Evolutionary conservation across 1,140 invertebrate genomes (phyloP).

Genomic region (Meloidogyne floridensis): DNA sequence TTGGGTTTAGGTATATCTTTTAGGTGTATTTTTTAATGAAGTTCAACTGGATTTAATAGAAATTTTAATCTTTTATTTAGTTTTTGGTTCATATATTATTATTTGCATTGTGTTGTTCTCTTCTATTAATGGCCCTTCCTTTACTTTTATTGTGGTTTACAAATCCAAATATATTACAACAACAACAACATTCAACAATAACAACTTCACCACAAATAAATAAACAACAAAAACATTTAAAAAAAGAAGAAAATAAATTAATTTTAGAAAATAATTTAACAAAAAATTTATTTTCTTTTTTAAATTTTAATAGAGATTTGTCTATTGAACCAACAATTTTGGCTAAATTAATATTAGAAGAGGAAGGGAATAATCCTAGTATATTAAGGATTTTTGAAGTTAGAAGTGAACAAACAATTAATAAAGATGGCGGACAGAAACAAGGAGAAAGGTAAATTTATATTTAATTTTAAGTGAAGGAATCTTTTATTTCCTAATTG

Average conservation of each 20-base stretch:
- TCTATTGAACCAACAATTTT: constrained; percentile 1
- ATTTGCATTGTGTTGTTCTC: neutral
- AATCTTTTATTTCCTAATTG: too few species aligned
- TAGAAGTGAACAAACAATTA: constrained; percentile 3
- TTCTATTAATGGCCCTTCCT: neutral
- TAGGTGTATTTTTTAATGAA: too few species aligned
- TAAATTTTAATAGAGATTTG: constrained; percentile 10
- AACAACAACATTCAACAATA: neutral
- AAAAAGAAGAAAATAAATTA: neutral
- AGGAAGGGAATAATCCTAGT: neutral
- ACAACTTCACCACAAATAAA: neutral
- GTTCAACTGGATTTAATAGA: too few species aligned
- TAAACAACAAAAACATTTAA: neutral
- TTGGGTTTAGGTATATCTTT: too few species aligned
- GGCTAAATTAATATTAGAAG: neutral
- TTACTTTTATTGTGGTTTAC: constrained; percentile 9
- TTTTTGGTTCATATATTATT: constrained; percentile 10
- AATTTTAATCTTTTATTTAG: neutral
- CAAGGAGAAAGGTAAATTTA: neutral
- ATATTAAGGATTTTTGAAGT: constrained; percentile 5
- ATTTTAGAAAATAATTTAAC: neutral
- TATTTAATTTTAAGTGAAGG: neutral
- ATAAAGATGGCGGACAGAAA: neutral
- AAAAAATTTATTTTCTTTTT: neutral
- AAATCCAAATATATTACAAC: constrained; percentile 1